Base-by-base conservation (phyloP, 2,113 vertebrate species). In the Chauna torquata region DNA sequence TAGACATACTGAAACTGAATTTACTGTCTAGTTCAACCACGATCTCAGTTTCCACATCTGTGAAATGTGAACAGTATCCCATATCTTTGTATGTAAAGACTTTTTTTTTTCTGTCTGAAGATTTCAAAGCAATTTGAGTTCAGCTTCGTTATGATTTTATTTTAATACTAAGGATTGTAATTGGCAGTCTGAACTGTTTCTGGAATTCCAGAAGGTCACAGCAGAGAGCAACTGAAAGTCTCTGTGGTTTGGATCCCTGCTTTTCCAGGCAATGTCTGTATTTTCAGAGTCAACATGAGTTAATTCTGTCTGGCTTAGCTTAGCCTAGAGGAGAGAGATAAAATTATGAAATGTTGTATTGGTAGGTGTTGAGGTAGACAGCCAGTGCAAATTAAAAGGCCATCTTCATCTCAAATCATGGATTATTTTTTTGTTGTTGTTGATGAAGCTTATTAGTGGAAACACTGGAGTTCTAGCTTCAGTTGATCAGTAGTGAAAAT, bases 1-100 rank as follows among this genome's bases (percentile, higher is more conserved):
- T 18, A 92, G 81, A 68, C 84, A 85, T 59, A 70, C 78, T 89
- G 94, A 94, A 95, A 90, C 74, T 65, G 62, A 80, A 69, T 82
- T 91, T 91, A 61, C 75, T 8, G 3, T 77, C 87, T 77, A 27
- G 4, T 45, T 61, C 54, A 88, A 50, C 93, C 85, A 50, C 0
- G 0, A 22, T 82, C 89, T 85, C 57, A 34, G 65, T 90, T 82
- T 72, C 50, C 50, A 54, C 70, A 54, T 52, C 70, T 72, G 36
- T 54, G 70, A 72, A 54, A 79, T 72, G 74, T 61, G 81, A 54
- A 61, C 34, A 68, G 49, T 61, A 79, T 66, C 83, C 24, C 4
- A 0, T 75, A 27, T 71, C 47, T 75, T 38, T 69, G 8, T 84
- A 42, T 92, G 38, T n/a, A 47, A 78, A 95, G 81, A 82, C 44